Percentiles rank a stretch among this genome's conserved stretches.
Conservation (phyloP, 2,888 invertebrate species). For the Entomobrya multifasciata region DNA sequence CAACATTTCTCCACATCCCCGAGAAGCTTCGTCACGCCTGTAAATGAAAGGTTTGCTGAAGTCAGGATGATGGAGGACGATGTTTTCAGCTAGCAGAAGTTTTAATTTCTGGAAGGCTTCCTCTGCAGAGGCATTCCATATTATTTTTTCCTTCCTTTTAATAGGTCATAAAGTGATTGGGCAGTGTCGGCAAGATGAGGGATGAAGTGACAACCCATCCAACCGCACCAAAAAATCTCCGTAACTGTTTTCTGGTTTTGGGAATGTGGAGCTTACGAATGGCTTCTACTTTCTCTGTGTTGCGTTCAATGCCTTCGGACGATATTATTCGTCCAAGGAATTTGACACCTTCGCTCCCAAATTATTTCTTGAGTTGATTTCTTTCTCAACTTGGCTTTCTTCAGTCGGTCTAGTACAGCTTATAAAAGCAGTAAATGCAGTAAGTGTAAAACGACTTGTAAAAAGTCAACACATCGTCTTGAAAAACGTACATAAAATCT, state of each 20-base stretch:
- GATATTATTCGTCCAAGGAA: constrained; percentile 75
- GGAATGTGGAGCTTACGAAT: constrained; percentile 76
- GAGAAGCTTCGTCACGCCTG: constrained; percentile 21
- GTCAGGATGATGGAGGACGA: constrained; percentile 47
- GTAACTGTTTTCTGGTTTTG: constrained; percentile 55
- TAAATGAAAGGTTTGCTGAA: constrained; percentile 46
- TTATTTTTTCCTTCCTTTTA: constrained; percentile 30
- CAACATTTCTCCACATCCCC: neutral
- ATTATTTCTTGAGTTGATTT: constrained; percentile 71
- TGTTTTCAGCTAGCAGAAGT: neutral
- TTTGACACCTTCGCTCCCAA: constrained; percentile 59
- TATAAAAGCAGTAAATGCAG: constrained; percentile 70
- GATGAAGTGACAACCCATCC: constrained; percentile 79
- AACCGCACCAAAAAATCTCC: constrained; percentile 79
- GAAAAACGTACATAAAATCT: constrained; percentile 41
- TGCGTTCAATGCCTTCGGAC: constrained; percentile 67
- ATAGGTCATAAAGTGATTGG: constrained; percentile 74
- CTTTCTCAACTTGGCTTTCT: constrained; percentile 74
- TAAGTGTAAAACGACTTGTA: constrained; percentile 47
- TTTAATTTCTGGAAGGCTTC: constrained; percentile 62
- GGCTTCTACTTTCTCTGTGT: constrained; percentile 72
- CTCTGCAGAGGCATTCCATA: constrained; percentile 49
- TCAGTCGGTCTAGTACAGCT: constrained; percentile 72
- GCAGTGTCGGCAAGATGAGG: constrained; percentile 73
- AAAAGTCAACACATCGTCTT: constrained; percentile 59